phyloP scores from a whole-genome alignment of 2,797 vertebrate species.

The Gorsachius magnificus region DNA sequence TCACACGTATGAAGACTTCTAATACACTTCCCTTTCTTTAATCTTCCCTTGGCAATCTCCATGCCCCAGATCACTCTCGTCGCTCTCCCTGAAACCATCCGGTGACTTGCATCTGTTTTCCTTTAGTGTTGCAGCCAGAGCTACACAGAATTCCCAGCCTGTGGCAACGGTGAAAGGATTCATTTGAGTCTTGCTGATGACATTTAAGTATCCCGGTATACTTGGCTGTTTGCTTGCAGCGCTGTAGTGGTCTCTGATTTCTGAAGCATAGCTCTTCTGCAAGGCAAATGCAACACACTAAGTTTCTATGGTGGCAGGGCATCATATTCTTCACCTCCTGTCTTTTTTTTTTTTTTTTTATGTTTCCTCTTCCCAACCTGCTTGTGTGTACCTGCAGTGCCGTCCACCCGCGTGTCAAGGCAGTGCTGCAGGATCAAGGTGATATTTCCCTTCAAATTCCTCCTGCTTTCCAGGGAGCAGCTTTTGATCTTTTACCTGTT shows the following conservation, averaged over 20 bases:
- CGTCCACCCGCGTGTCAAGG: background rate
- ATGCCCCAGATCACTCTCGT: background rate
- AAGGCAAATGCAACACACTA: background rate
- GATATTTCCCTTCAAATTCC: background rate
- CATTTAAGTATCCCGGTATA: background rate
- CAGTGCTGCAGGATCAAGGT: background rate
- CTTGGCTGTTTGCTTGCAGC: background rate
- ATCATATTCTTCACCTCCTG: background rate
- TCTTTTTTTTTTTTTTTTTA: too few species aligned
- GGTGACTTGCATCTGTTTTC: background rate
- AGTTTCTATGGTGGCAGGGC: background rate
- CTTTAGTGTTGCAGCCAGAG: background rate
- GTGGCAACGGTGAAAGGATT: background rate
- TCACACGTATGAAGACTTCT: background rate
- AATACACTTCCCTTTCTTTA: background rate
- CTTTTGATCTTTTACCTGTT: conserved; percentile 13
- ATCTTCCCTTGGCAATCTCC: background rate
- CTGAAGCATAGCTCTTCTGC: background rate
- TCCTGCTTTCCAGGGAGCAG: background rate
- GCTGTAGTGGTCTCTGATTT: background rate
- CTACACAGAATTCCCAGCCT: background rate
- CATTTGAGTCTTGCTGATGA: background rate
- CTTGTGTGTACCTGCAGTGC: accelerated
- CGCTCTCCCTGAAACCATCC: background rate
- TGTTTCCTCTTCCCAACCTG: background rate